These are phyloP conservation scores for Octodon degus DNA, from an alignment of 2,113 vertebrate species.

Conservation along the genomic window DNA sequence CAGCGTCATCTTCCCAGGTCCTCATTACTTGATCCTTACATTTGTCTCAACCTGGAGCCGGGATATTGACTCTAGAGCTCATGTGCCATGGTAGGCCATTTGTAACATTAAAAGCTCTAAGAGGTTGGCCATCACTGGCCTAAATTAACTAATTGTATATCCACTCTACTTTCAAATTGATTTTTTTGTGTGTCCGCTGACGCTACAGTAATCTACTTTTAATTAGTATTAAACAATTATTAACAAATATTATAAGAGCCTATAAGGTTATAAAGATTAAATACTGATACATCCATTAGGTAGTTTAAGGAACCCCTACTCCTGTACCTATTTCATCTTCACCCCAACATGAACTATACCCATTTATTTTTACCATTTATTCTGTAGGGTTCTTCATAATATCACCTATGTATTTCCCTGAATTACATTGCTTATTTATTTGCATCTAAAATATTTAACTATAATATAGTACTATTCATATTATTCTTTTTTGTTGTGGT, in stretches of 20 bases:
- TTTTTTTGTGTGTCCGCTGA: background rate
- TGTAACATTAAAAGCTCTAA: background rate
- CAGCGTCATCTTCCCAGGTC: background rate
- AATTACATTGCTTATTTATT: background rate
- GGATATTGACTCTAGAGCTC: rapidly evolving
- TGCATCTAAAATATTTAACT: background rate
- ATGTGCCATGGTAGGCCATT: background rate
- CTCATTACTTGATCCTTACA: background rate
- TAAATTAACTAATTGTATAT: background rate
- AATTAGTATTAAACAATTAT: background rate
- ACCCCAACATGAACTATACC: background rate
- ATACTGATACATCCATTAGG: background rate
- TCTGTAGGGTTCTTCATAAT: background rate
- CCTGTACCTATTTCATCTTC: background rate
- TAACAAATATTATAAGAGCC: background rate
- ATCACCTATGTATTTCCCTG: background rate
- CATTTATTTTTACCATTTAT: background rate
- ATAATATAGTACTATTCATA: background rate
- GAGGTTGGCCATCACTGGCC: background rate
- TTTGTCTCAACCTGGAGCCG: background rate
- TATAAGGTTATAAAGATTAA: background rate
- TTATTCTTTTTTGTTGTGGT: background rate
- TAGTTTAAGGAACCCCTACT: background rate
- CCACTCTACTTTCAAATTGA: background rate
- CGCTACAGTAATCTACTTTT: background rate